Evolutionary conservation across 2,113 vertebrate genomes (phyloP).

Genomic region (Delphinapterus leucas): DNA sequence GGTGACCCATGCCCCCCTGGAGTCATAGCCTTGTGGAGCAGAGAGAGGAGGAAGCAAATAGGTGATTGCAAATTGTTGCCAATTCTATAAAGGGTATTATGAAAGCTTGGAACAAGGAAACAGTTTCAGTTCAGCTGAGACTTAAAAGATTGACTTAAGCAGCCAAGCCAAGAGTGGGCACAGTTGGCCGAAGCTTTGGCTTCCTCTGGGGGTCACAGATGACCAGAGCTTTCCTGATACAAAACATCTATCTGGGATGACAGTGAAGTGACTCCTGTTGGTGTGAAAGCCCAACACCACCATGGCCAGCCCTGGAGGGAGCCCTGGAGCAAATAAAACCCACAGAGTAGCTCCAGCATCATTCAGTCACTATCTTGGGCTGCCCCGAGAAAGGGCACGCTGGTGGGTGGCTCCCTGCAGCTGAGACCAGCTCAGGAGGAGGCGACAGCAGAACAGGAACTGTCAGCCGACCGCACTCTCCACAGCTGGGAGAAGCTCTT

Average conservation of each 20-base stretch:
- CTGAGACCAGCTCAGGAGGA: background rate
- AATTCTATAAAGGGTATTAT: background rate
- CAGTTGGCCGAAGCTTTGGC: background rate
- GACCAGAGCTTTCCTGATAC: background rate
- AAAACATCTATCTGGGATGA: background rate
- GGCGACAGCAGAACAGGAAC: background rate
- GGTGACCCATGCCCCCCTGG: background rate
- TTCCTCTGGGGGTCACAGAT: background rate
- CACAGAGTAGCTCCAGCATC: background rate
- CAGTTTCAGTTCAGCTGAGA: background rate
- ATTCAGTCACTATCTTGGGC: no score
- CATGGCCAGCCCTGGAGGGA: background rate
- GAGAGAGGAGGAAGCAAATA: background rate
- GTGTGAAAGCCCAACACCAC: background rate
- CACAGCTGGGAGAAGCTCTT: background rate
- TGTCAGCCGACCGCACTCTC: background rate
- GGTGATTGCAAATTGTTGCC: background rate
- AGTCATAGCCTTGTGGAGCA: background rate
- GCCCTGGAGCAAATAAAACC: background rate
- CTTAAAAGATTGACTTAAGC: background rate
- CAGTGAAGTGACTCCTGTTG: background rate
- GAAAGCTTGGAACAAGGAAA: background rate
- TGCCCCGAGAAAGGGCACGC: background rate
- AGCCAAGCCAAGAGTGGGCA: background rate
- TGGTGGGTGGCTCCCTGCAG: background rate